phyloP scores from a whole-genome alignment of 2,888 invertebrate genomes.

The Pollenia labialis region DNA sequence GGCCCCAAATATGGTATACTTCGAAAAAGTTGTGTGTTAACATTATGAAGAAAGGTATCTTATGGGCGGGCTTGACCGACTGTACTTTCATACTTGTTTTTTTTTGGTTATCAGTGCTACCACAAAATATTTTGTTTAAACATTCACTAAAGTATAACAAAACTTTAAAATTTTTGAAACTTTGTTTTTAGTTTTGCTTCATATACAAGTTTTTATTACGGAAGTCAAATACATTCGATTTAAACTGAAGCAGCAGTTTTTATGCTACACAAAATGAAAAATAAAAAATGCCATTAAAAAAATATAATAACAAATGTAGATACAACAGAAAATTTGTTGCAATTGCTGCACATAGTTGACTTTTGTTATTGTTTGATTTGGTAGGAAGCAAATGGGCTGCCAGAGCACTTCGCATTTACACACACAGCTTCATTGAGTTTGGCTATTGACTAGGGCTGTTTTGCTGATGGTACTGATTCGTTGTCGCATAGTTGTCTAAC shows the following conservation, averaged over 20 bases:
- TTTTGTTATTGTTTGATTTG: slow-evolving; percentile 65
- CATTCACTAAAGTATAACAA: not conserved
- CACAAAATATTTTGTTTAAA: too few species aligned
- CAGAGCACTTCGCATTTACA: slow-evolving; percentile 3
- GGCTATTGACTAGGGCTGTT: slow-evolving; percentile 52
- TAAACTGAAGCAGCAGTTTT: slow-evolving; percentile 56
- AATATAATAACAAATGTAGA: slow-evolving; percentile 8
- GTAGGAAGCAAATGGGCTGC: slow-evolving; percentile 39
- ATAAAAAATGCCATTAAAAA: slow-evolving; percentile 32
- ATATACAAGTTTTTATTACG: slow-evolving; percentile 62
- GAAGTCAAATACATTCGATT: slow-evolving; percentile 68
- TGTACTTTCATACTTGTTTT: too few species aligned
- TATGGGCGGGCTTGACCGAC: too few species aligned
- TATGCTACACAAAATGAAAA: slow-evolving; percentile 42
- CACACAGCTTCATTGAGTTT: slow-evolving; percentile 18
- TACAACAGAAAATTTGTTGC: slow-evolving; percentile 59
- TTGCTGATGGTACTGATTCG: slow-evolving; percentile 67
- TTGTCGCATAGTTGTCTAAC: slow-evolving; percentile 68
- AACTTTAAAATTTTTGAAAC: not conserved
- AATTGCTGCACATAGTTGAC: slow-evolving; percentile 61
- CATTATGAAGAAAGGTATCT: too few species aligned
- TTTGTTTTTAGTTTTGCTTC: not conserved
- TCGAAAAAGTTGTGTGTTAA: too few species aligned
- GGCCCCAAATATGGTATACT: too few species aligned
- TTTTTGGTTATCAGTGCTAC: too few species aligned